Evolutionary conservation across 2,113 vertebrate species (phyloP), one percentile per base, ranked within the genome.

Genomic region (Pelodiscus sinensis): DNA sequence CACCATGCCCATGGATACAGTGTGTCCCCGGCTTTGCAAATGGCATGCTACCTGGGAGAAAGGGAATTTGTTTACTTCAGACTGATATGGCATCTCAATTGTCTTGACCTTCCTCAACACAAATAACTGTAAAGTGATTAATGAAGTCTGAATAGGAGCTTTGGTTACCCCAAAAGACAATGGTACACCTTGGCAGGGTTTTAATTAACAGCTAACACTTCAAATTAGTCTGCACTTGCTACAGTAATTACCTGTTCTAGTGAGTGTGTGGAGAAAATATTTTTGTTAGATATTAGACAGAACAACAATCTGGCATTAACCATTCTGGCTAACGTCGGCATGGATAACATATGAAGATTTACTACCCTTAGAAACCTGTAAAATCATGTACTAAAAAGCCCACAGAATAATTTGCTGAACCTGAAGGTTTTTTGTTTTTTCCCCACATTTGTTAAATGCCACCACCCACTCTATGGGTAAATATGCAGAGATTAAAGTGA

Each of bases 151-250:
- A 97, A 97, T 87, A 95, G 97, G 96, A 97, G 97, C 98, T 99
- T 98, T 97, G 97, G 98, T 99, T 99, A 98, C 98, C 97, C 97
- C 95, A 95, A 97, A 98, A 97, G 96, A 98, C 96, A 98, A 97
- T 98, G 93, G 90, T 97, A 97, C 97, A 98, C 97, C 97, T 98
- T 96, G 62, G 92, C 86, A 86, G 96, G 97, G 97, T 82, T 98
- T 99, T 99, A 99, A 99, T 99, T 99, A 99, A 99, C 98, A 97
- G 95, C 97, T 94, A 98, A 97, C 94, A 89, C 98, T 98, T 97
- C 97, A 81, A 97, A 98, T 97, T 97, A 98, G 97, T 96, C 97
- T 92, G 95, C 88, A 97, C 95, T 94, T 92, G 97, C 97, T 94
- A 93, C 97, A 97, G 97, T 98, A 98, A 98, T 98, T 98, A 98